Percentiles rank a stretch among this genome's conserved stretches.
Conservation (phyloP, 1,140 invertebrate genomes). For the Musca domestica region DNA sequence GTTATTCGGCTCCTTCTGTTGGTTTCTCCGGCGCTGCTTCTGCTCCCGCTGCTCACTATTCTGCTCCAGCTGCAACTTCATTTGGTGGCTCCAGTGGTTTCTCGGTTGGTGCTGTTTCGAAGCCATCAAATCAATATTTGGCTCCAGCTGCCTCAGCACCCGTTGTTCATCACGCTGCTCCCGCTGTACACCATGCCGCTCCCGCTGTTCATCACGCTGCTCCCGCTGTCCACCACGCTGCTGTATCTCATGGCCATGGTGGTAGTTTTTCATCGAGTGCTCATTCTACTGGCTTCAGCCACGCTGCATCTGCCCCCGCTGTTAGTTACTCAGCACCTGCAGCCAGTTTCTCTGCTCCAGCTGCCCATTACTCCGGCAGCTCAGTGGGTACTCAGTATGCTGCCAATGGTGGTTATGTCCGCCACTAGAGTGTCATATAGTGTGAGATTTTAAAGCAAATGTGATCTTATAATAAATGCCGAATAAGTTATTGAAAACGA, state of each 20-base stretch:
- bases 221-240: not conserved
- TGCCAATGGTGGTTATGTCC: constrained; percentile 45
- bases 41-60: constrained; percentile 21
- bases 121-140: constrained; percentile 24
- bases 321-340: constrained; percentile 1
- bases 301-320: constrained; percentile 20
- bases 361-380: constrained; percentile 5
- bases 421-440: not conserved
- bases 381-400: constrained; percentile 47
- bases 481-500: too few relatives aligned
- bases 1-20: constrained; percentile 32
- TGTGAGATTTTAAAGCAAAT: not conserved
- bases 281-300: not conserved
- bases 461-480: too few relatives aligned
- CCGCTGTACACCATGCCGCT: too few relatives aligned
- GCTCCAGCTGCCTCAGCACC: not conserved
- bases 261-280: too few relatives aligned
- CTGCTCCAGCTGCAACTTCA: constrained; percentile 5
- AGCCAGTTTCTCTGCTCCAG: constrained; percentile 26
- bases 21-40: too few relatives aligned
- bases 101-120: not conserved
- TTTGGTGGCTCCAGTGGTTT: constrained; percentile 20
- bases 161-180: not conserved
- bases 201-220: not conserved
- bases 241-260: not conserved